A percentile compares a stretch with the other conserved stretches of the same genome.
These are phyloP conservation scores for Chionis minor DNA, from an alignment of 2,113 vertebrate species.

Conservation along the genomic window DNA sequence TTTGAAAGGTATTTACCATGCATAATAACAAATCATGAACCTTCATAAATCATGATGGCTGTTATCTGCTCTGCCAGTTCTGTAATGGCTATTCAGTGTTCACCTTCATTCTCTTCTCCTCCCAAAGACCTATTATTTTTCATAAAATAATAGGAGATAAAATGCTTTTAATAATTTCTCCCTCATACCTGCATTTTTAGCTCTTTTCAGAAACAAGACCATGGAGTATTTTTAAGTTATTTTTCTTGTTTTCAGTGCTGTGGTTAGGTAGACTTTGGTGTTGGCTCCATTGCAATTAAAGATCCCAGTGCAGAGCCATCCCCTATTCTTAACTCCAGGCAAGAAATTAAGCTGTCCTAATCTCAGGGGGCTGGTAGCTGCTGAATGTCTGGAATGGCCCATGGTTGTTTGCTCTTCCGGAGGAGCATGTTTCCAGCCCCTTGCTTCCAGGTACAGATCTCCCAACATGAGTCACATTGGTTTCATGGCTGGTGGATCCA, in stretches of 20 bases:
- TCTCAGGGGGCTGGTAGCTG: not conserved
- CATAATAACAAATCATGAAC: slow-evolving; percentile 65
- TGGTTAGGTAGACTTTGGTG: not conserved
- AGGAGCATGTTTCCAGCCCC: not conserved
- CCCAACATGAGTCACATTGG: accelerated
- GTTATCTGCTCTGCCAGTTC: slow-evolving; percentile 53
- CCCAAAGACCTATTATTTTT: slow-evolving; percentile 68
- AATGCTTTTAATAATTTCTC: slow-evolving; percentile 62
- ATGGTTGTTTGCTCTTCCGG: not conserved
- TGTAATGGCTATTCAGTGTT: slow-evolving; percentile 66
- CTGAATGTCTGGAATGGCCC: not conserved
- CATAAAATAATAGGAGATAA: slow-evolving; percentile 71
- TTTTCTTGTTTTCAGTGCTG: not conserved
- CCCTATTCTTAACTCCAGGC: not conserved
- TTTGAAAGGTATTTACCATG: slow-evolving; percentile 65
- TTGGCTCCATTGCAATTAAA: slow-evolving; percentile 3
- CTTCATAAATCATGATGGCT: slow-evolving; percentile 57
- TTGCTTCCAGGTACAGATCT: not conserved
- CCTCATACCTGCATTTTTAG: slow-evolving; percentile 60
- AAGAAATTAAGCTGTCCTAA: not conserved
- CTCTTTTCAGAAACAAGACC: slow-evolving; percentile 58
- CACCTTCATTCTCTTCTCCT: slow-evolving; percentile 72
- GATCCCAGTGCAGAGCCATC: not conserved
- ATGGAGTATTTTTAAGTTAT: slow-evolving; percentile 10
- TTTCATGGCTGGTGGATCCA: not conserved